These are phyloP conservation scores for Caenorhabditis sinica DNA, from an alignment of 2,888 invertebrate species.

Conservation along the genomic window DNA sequence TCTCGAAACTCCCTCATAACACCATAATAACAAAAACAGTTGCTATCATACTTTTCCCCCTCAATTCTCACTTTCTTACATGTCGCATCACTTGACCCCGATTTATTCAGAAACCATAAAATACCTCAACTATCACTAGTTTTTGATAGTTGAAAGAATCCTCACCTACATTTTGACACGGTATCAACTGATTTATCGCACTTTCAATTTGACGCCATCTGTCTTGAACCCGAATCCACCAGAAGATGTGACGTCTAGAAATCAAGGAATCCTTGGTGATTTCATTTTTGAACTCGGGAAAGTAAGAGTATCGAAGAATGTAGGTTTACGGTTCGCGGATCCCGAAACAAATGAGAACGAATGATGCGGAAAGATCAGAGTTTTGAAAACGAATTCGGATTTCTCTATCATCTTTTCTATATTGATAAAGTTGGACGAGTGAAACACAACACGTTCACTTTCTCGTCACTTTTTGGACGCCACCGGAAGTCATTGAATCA, in stretches of 20 bases:
- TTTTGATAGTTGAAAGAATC: slow-evolving; percentile 17
- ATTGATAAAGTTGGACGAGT: neutral
- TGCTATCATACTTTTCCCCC: slow-evolving; percentile 21
- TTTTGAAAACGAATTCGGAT: slow-evolving; percentile 12
- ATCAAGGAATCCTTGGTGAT: slow-evolving; percentile 18
- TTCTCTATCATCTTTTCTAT: neutral
- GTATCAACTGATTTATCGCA: slow-evolving; percentile 15
- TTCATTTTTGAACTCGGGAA: slow-evolving; percentile 17
- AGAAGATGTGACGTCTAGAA: slow-evolving; percentile 28
- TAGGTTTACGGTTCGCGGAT: slow-evolving; percentile 30
- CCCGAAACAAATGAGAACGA: slow-evolving; percentile 25
- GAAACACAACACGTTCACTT: neutral
- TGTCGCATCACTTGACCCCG: slow-evolving; percentile 1
- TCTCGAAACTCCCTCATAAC: neutral
- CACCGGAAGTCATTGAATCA: neutral
- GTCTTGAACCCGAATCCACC: neutral
- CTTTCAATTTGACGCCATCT: slow-evolving; percentile 12
- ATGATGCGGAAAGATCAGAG: slow-evolving; percentile 30
- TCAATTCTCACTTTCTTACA: neutral
- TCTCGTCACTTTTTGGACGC: slow-evolving; percentile 2
- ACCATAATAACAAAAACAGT: slow-evolving; percentile 12
- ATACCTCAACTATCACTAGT: slow-evolving; percentile 24
- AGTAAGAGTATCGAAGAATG: neutral
- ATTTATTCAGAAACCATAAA: slow-evolving; percentile 4
- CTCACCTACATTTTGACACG: slow-evolving; percentile 4